Percentiles rank a stretch among this genome's conserved stretches.
These are phyloP conservation scores for Thecocarcelia acutangulata DNA, from an alignment of 2,888 invertebrate genomes.

Conservation along the genomic window DNA sequence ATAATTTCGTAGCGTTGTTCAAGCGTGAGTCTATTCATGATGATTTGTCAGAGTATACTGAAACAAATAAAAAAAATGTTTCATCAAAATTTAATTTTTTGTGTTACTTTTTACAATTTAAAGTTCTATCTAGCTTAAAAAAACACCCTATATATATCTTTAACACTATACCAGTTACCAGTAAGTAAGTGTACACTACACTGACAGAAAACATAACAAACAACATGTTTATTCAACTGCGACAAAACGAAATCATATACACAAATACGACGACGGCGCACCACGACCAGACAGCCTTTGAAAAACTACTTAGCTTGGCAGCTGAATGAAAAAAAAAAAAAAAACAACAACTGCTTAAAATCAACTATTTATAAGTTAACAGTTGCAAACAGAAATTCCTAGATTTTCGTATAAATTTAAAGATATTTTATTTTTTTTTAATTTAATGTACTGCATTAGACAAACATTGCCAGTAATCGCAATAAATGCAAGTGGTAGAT, in stretches of 20 bases:
- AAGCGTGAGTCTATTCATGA: too few species aligned
- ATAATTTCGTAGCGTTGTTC: too few species aligned
- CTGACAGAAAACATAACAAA: slow-evolving; percentile 67
- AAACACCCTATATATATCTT: slow-evolving; percentile 15
- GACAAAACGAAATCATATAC: slow-evolving; percentile 63
- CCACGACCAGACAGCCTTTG: neutral
- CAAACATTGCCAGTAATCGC: slow-evolving; percentile 14
- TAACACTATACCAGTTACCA: slow-evolving; percentile 32
- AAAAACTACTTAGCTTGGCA: slow-evolving; percentile 19
- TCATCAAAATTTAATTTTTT: too few species aligned
- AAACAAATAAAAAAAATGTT: too few species aligned
- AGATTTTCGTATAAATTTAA: slow-evolving; percentile 7
- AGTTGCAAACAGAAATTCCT: slow-evolving; percentile 5
- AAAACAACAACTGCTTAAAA: slow-evolving; percentile 21
- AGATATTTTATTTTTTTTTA: slow-evolving; percentile 7
- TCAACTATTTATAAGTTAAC: slow-evolving; percentile 22
- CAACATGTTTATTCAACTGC: slow-evolving; percentile 67
- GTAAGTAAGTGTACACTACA: slow-evolving; percentile 46
- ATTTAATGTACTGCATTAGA: slow-evolving; percentile 46
- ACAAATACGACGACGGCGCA: slow-evolving; percentile 26
- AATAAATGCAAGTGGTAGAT: slow-evolving; percentile 21
- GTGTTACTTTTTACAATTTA: too few species aligned
- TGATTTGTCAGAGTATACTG: too few species aligned
- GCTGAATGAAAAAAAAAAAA: neutral
- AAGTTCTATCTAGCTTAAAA: too few species aligned